Evolutionary conservation across 2,888 invertebrate species (phyloP), one percentile per base, ranked within the genome.

Genomic region (Eupeodes luniger): DNA sequence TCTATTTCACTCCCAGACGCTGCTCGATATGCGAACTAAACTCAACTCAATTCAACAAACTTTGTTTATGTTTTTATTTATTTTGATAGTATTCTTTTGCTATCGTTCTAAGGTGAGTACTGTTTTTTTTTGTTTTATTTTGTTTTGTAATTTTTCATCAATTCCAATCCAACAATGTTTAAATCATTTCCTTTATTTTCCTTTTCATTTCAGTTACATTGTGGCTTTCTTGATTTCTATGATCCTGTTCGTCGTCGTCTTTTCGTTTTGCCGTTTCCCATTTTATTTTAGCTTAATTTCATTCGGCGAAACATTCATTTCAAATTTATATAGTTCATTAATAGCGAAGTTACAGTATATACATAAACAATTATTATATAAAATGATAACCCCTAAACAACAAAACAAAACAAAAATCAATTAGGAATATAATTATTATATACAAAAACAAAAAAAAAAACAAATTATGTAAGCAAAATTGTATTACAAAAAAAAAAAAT

Each of bases 261-360:
- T 51, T n/a, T 34, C 51, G 67, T 67, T 51, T 19, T 67, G n/a
- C 67, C 55, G 55, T 75, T 55, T 70, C 16, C 34, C 5, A 5
- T 16, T 69, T 61, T 40, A 47, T 66, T 47, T 59, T 10, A 57
- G 47, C 59, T 70, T 57, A 34, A 40, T 40, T 40, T 40, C 40
- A 40, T 40, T 40, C 40, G 40, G 40, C 40, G 2, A 7, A 27
- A 40, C 36, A 66, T 19, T 55, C 51, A 40, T 74, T 67, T 81
- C 16, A 47, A 47, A 75, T 67, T 19, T 9, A 27, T 14, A 75
- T 74, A 81, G 61, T 75, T 81, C 74, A 81, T 75, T 64, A 34
- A 66, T 87, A 87, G 86, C 72, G 66, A 87, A 85, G 77, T 62
- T 85, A 74, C 66, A 85, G 27, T 70, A 81, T 70, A 81, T 62